Evolutionary conservation across 2,113 vertebrate genomes (phyloP), one percentile per base, ranked within the genome.

Genomic region (Octodon degus): DNA sequence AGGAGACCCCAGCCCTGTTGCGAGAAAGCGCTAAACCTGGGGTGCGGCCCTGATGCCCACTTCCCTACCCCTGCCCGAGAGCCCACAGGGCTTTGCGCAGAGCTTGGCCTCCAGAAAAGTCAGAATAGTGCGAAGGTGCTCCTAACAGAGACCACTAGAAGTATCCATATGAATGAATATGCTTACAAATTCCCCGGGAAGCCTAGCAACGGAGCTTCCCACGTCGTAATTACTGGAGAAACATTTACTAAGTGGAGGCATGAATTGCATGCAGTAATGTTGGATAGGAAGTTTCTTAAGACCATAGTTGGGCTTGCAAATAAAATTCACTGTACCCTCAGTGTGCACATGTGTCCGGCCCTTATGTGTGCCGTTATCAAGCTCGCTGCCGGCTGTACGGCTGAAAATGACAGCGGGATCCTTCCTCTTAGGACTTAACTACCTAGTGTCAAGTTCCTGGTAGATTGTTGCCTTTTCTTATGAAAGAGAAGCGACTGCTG

Each of bases 211-310:
- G 1, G 79, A 89, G n/a, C 20, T 87, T 55, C 62, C 55, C 90
- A 27, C 19, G 5, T 77, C 72, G 74, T 43, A 95, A 60, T 79
- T 72, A 70, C 82, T 92, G 30, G 91, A 81, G 89, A 91, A 94
- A 94, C 62, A 24, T 63, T 70, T 70, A 60, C 77, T 89, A 86
- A 80, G 76, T 58, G 63, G 85, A 94, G 58, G 32, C 79, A 40
- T 4, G 74, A 47, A 9, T 2, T 63, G 70, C 80, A 7, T 14
- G n/a, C 10, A 55, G 32, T 7, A 7, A 2, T 12, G 92, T 14
- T 76, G 25, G 6, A 17, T 22, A 74, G 40, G 83, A 84, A 74
- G 77, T 58, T 14, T 34, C 68, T 67, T 70, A 60, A 55, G 70
- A 27, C 20, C 32, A 20, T 34, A 10, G 14, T 62, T 11, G 62